Evolutionary conservation across 2,888 invertebrate genomes (phyloP), one percentile per base, ranked within the genome.

Genomic region (Caenorhabditis sp.): DNA sequence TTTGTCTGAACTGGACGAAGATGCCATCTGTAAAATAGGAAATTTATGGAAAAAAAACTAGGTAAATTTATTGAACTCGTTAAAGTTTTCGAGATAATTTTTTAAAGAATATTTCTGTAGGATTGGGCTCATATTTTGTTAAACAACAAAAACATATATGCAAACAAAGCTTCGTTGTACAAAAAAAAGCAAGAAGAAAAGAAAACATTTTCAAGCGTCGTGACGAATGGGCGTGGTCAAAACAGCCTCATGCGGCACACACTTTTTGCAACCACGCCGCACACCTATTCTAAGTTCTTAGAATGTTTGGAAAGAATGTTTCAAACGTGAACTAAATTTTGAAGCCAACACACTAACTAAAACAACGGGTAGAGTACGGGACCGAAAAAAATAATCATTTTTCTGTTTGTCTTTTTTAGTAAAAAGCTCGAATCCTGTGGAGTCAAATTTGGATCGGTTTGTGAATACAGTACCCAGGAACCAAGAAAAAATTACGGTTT

Each of bases 1-100:
- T 54, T 70, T 69, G 1, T 74, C 64, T n/a, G 20, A 26, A 36
- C 26, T 36, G 2, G 57, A 20, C 7, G 57, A 4, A 31, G 57
- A 58, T 58, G 52, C 52, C 43, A 43, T 43, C 43, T 43, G 43
- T 10, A 43, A 43, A 43, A 31, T 7, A 31, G 31, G 31, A 31
- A 31, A 7, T 31, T 31, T 7, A 4, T 4, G 31, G 31, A 31
- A 31, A 31, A 31, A 31, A 10, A 31, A 31, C 31, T 10, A 31
- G 10, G 5, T 31, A n/a, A n/a, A n/a, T n/a, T n/a, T n/a, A n/a
- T n/a, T n/a, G n/a, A n/a, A n/a, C n/a, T n/a, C n/a, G n/a, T n/a
- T n/a, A n/a, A n/a, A n/a, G n/a, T n/a, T n/a, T n/a, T 36, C 36
- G 36, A 36, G 36, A 36, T 8, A 36, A 36, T 36, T 36, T 5